Conservation (phyloP, 2,797 vertebrate species). For the Eurystomus glaucurus region DNA sequence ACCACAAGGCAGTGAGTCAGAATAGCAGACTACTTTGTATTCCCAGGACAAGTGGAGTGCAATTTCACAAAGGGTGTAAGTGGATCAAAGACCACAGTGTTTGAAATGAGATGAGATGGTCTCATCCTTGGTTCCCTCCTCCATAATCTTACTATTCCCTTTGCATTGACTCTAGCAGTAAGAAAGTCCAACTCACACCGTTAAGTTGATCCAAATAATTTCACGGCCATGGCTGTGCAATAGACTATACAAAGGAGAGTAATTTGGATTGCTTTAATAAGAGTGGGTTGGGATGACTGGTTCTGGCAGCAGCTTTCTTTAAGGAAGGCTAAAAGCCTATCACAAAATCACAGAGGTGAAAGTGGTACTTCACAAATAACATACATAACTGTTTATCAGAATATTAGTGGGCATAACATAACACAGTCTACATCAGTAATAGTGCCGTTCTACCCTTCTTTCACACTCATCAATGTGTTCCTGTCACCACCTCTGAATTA, state of each 20-base stretch:
- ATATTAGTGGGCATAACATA: background rate
- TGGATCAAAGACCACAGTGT: background rate
- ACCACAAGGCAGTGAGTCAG: background rate
- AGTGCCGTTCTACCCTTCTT: background rate
- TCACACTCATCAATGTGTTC: background rate
- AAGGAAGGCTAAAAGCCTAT: background rate
- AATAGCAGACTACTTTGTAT: background rate
- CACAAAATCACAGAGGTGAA: background rate
- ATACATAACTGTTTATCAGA: background rate
- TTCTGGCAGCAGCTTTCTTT: background rate
- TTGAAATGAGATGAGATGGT: background rate
- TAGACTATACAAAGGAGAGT: background rate
- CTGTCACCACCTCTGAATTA: background rate
- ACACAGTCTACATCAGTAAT: background rate
- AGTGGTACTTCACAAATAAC: background rate
- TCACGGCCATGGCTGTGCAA: background rate
- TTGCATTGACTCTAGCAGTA: background rate
- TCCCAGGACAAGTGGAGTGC: background rate
- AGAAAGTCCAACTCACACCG: background rate
- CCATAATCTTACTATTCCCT: background rate
- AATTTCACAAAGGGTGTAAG: background rate
- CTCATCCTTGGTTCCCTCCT: background rate
- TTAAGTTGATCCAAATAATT: background rate
- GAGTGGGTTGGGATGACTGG: accelerated
- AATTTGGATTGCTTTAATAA: background rate